Base-by-base conservation (phyloP, 2,113 vertebrate genomes). In the Dryoscopus gambensis region DNA sequence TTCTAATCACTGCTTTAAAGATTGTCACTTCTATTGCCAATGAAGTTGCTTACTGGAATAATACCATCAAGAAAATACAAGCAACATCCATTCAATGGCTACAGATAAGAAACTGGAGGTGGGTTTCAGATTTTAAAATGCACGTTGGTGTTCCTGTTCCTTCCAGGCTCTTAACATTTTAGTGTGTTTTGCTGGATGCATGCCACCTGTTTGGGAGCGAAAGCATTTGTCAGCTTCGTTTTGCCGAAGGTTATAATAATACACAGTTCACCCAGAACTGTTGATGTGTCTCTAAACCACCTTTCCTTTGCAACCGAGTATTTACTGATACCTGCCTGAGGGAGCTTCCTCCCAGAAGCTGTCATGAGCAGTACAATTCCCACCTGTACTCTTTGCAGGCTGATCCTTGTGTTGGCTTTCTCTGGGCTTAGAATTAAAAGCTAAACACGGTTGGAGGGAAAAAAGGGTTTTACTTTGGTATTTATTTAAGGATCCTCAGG, bases 321-420 rank as follows among this genome's bases (percentile, higher is more conserved):
- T 76, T 68, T 87, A 68, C 49, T 95, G 74, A 82, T 24, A 79
- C 40, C 57, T 95, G 84, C 88, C 59, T 13, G 67, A 77, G 46
- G 82, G 70, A 92, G 23, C 90, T 79, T 90, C 90, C 88, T 93
- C 63, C 67, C 63, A 92, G 68, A 90, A 96, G 50, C 53, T 90
- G 53, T 92, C 75, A 49, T 9, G 11, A 35, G 46, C 0, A 0
- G n/a, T 53, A 17, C 24, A 37, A n/a, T 81, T 93, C 70, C 67
- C 46, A 83, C 37, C 14, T 0, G 0, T 42, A 35, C 31, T 67
- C 33, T 71, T 65, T 30, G 11, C 57, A 37, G 62, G 23, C 56
- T 75, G 56, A 71, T 89, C 33, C 33, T 56, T n/a, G n/a, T n/a
- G n/a, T n/a, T n/a, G n/a, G n/a, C n/a, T n/a, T n/a, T n/a, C n/a